These are phyloP conservation scores for Porphyrio hochstetteri DNA, from an alignment of 2,113 vertebrate species.

Conservation along the genomic window DNA sequence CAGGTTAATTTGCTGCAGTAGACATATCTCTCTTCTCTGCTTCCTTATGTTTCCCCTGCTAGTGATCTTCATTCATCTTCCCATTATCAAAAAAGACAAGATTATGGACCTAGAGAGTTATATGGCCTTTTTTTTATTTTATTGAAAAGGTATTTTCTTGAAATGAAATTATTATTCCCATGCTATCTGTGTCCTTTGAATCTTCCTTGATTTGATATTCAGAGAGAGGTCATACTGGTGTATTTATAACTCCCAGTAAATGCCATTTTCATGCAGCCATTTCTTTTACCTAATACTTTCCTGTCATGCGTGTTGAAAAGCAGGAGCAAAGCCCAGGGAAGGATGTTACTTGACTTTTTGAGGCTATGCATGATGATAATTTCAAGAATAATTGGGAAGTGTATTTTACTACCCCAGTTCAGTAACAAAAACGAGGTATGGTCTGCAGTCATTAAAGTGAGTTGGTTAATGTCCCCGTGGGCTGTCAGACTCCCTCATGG, in stretches of 20 bases:
- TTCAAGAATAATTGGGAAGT: background rate
- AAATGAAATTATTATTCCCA: conserved; percentile 64
- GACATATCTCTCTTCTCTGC: conserved; percentile 47
- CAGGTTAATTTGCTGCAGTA: conserved; percentile 67
- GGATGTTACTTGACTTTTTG: background rate
- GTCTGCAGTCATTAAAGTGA: background rate
- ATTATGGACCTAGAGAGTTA: conserved; percentile 66
- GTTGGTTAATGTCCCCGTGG: background rate
- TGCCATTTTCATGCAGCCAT: conserved; percentile 8
- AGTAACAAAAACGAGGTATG: background rate
- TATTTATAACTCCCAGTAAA: conserved; percentile 38
- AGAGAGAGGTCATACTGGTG: conserved; percentile 35
- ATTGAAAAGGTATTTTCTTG: conserved; percentile 66
- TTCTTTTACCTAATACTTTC: background rate
- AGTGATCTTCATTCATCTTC: conserved; percentile 70
- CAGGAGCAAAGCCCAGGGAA: background rate
- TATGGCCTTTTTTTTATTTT: conserved; percentile 43
- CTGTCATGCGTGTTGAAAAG: background rate
- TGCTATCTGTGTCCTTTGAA: conserved; percentile 47
- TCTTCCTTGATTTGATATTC: conserved; percentile 57
- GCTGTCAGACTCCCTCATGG: background rate
- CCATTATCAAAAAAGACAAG: conserved; percentile 67
- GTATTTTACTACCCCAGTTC: background rate
- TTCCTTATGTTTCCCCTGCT: conserved; percentile 68
- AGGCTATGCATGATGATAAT: background rate